A percentile compares a stretch with the other conserved stretches of the same genome.
phyloP scores from a whole-genome alignment of 2,113 vertebrate species.

The Urocynchramus pylzowi region DNA sequence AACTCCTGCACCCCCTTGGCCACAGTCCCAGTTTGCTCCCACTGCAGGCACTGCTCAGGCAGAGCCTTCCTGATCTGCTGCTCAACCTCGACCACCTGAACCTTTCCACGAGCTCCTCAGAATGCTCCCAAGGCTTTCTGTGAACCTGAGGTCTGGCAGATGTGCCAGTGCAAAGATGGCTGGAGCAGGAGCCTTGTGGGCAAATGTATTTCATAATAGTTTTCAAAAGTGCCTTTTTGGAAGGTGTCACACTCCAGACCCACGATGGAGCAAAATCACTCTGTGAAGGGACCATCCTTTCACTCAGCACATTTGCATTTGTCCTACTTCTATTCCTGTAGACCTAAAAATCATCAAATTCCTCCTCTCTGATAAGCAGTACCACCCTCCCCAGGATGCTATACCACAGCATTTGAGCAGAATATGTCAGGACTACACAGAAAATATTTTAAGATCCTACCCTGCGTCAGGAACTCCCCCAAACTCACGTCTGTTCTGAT shows the following conservation, averaged over 20 bases:
- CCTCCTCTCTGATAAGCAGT: not conserved
- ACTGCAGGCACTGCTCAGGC: not conserved
- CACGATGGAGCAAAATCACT: not conserved
- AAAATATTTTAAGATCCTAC: not conserved
- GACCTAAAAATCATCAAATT: not conserved
- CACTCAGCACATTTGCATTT: not conserved
- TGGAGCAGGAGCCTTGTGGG: not conserved
- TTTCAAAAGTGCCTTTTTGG: not conserved
- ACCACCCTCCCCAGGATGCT: not conserved
- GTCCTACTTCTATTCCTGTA: not conserved
- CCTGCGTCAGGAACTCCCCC: not conserved
- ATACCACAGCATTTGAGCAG: not conserved
- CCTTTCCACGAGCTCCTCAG: not conserved
- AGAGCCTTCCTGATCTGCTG: not conserved
- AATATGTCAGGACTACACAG: not conserved
- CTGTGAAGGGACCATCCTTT: not conserved
- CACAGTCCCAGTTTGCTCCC: not conserved
- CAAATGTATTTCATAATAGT: not conserved
- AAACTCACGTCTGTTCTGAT: not conserved
- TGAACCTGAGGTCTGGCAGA: not conserved
- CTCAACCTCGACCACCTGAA: accelerated
- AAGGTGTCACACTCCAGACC: not conserved
- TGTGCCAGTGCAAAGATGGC: not conserved
- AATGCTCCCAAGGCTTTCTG: not conserved
- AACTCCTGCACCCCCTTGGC: not conserved